Evolutionary conservation across 2,888 invertebrate genomes (phyloP).

Genomic region (Melanotus villosus): DNA sequence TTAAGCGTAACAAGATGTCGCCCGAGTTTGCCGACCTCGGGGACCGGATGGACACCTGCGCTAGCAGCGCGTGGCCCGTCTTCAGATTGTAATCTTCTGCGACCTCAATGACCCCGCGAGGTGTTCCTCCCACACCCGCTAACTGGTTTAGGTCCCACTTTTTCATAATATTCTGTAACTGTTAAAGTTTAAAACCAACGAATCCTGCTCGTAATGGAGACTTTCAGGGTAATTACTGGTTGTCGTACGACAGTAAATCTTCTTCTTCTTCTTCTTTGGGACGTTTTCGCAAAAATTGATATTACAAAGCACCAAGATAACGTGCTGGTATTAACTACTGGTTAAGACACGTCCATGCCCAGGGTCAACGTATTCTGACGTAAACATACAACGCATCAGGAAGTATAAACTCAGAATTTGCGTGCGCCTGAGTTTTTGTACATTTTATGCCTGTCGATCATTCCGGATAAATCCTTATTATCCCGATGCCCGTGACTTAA

Average conservation of each 20-base stretch:
- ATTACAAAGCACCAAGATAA: background rate
- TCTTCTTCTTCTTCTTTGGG: background rate
- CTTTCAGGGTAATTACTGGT: background rate
- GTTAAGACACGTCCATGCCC: slow-evolving; percentile 52
- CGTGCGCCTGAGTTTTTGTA: slow-evolving; percentile 52
- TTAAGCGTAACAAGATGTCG: slow-evolving; percentile 66
- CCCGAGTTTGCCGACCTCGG: slow-evolving; percentile 55
- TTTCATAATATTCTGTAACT: slow-evolving; percentile 43
- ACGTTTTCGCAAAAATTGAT: background rate
- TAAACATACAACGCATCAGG: slow-evolving; percentile 56
- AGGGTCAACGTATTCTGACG: slow-evolving; percentile 57
- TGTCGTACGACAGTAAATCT: background rate
- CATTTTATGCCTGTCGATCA: slow-evolving; percentile 47
- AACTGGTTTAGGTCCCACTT: slow-evolving; percentile 60
- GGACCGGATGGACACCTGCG: slow-evolving; percentile 64
- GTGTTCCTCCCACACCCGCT: slow-evolving; percentile 64
- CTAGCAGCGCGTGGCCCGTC: slow-evolving; percentile 65
- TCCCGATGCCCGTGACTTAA: slow-evolving; percentile 41
- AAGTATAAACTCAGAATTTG: slow-evolving; percentile 54
- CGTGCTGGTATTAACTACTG: slow-evolving; percentile 15
- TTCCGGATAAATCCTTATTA: slow-evolving; percentile 50
- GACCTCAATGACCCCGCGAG: slow-evolving; percentile 62
- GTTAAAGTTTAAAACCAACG: background rate
- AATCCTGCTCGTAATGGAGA: background rate
- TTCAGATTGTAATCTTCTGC: slow-evolving; percentile 64